A percentile compares a stretch with the other conserved stretches of the same genome.
Evolutionary conservation across 2,113 vertebrate species (phyloP).

Genomic region (Fregetta grallaria): DNA sequence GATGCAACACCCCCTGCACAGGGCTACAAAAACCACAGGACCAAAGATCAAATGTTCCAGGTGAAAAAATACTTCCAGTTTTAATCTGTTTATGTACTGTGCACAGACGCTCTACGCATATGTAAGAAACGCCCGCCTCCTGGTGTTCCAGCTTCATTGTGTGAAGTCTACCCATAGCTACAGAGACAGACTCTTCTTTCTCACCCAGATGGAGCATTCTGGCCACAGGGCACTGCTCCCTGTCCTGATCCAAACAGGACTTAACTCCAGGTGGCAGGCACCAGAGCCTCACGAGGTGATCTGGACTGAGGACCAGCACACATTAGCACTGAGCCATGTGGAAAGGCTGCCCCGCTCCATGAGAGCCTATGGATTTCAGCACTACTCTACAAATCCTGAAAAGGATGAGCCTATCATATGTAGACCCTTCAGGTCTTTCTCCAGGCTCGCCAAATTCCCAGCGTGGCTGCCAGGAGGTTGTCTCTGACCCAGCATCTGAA

Average conservation of each 20-base stretch:
- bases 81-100: background rate
- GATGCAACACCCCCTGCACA: background rate
- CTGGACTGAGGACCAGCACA: background rate
- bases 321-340: background rate
- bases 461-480: fast-evolving
- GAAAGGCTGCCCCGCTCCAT: background rate
- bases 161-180: background rate
- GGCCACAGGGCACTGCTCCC: background rate
- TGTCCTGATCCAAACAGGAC: background rate
- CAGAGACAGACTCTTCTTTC: background rate
- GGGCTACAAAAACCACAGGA: background rate
- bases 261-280: background rate
- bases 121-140: background rate
- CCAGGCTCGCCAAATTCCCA: background rate
- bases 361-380: background rate
- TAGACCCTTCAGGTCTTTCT: background rate
- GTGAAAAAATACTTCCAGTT: background rate
- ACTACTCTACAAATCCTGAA: background rate
- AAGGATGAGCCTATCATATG: background rate
- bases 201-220: background rate
- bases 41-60: background rate
- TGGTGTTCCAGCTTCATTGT: background rate
- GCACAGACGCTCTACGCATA: background rate
- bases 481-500: background rate
- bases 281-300: background rate